phyloP scores from a whole-genome alignment of 2,797 vertebrate genomes.

The Kryptopterus vitreolus region DNA sequence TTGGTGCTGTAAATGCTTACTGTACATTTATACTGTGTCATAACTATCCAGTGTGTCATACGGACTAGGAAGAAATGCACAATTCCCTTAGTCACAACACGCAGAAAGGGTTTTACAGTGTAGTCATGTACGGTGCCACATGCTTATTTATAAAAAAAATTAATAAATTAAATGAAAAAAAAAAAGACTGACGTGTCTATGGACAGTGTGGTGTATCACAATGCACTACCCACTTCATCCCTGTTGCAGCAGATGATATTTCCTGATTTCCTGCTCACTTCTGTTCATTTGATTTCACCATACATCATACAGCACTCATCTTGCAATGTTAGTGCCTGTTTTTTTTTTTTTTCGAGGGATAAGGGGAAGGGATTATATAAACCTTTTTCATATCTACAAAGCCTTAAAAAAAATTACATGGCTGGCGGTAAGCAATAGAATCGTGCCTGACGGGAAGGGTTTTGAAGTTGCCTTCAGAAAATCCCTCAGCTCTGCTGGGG shows the following conservation, averaged over 20 bases:
- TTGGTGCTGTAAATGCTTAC: background rate
- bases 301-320: slow-evolving; percentile 44
- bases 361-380: slow-evolving; percentile 48
- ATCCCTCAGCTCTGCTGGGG: slow-evolving; percentile 20
- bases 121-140: background rate
- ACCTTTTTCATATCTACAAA: slow-evolving; percentile 40
- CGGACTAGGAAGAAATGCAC: background rate
- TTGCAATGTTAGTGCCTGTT: slow-evolving; percentile 42
- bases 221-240: slow-evolving; percentile 25
- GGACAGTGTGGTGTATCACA: background rate
- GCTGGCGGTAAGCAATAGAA: slow-evolving; percentile 13
- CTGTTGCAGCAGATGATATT: slow-evolving; percentile 35
- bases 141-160: slow-evolving; percentile 18
- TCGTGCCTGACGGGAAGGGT: slow-evolving; percentile 10
- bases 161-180: too few relatives aligned
- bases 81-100: background rate
- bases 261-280: slow-evolving; percentile 28
- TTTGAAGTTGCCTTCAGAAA: slow-evolving; percentile 42
- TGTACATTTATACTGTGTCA: background rate
- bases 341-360: background rate
- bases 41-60: background rate
- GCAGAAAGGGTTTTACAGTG: background rate
- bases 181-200: background rate
- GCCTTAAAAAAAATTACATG: slow-evolving; percentile 37
- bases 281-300: slow-evolving; percentile 39